phyloP scores from a whole-genome alignment of 1,140 invertebrate genomes.

The Drosophila lacertosa region DNA sequence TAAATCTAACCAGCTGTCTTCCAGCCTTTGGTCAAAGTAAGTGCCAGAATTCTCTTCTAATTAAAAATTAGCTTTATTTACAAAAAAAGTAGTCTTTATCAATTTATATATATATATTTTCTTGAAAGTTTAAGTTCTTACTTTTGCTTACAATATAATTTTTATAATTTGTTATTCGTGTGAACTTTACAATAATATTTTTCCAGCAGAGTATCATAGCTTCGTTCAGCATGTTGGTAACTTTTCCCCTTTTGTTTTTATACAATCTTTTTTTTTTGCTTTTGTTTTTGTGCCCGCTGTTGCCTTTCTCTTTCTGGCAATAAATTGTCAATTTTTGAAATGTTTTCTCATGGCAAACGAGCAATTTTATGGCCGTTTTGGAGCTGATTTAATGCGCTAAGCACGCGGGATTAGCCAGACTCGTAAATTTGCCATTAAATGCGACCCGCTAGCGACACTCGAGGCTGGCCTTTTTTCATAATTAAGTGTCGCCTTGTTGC shows the following conservation, averaged over 20 bases:
- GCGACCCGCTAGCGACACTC: conserved; percentile 47
- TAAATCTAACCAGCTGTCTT: conserved; percentile 56
- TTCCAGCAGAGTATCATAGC: background rate
- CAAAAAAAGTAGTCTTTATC: too few relatives aligned
- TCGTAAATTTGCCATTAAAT: conserved; percentile 59
- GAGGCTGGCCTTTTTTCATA: conserved; percentile 70
- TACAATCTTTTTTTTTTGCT: conserved; percentile 29
- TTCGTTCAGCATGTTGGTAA: background rate
- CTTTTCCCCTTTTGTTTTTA: conserved; percentile 1
- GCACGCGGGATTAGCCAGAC: conserved; percentile 64
- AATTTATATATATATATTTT: too few relatives aligned
- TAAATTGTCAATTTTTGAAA: conserved; percentile 78
- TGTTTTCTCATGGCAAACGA: conserved; percentile 56
- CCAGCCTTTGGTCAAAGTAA: too few relatives aligned
- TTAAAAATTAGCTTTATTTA: too few relatives aligned
- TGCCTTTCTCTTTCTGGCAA: conserved; percentile 30
- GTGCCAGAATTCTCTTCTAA: too few relatives aligned
- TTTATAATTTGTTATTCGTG: too few relatives aligned
- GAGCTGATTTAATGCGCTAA: conserved; percentile 75
- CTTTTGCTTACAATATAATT: too few relatives aligned
- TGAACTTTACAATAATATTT: too few relatives aligned
- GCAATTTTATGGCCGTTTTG: conserved; percentile 76
- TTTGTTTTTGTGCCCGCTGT: background rate
- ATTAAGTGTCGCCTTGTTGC: conserved; percentile 71
- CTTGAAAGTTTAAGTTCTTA: too few relatives aligned